These are phyloP conservation scores for Habroteleia sp. DNA, from an alignment of 2,888 invertebrate genomes.

Conservation along the genomic window DNA sequence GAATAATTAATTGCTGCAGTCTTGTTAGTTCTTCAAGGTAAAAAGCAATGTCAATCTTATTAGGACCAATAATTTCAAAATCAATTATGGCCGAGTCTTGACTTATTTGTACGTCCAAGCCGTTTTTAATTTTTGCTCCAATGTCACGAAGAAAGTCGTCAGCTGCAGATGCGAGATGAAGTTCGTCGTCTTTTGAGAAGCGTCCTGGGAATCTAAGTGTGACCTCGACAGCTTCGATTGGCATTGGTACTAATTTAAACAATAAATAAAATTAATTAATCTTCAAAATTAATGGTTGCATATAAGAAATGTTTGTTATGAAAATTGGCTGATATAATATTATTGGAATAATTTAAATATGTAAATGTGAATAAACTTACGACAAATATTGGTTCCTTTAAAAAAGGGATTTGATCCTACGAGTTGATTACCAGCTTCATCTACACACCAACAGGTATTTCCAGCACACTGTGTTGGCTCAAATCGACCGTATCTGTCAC, in stretches of 20 bases:
- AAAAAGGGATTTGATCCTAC: constrained; percentile 84
- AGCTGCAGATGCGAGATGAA: constrained; percentile 72
- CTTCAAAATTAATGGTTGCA: neutral
- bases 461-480: constrained; percentile 88
- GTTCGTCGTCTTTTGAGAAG: constrained; percentile 78
- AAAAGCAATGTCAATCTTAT: constrained; percentile 90
- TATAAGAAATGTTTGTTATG: neutral
- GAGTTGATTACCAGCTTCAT: constrained; percentile 89
- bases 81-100: constrained; percentile 76
- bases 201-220: constrained; percentile 87
- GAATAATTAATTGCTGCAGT: constrained; percentile 81
- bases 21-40: constrained; percentile 89
- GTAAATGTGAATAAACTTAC: constrained; percentile 78
- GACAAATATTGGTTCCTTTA: constrained; percentile 83
- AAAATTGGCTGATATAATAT: neutral
- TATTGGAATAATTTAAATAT: neutral
- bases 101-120: constrained; percentile 73
- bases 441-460: constrained; percentile 91
- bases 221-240: constrained; percentile 88
- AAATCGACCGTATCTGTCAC: constrained; percentile 87
- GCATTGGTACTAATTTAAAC: constrained; percentile 84
- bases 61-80: constrained; percentile 85
- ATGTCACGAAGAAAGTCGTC: constrained; percentile 75
- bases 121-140: constrained; percentile 76
- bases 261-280: constrained; percentile 14